Base-by-base conservation (phyloP, 1,140 invertebrate species). In the Fopius arisanus region DNA sequence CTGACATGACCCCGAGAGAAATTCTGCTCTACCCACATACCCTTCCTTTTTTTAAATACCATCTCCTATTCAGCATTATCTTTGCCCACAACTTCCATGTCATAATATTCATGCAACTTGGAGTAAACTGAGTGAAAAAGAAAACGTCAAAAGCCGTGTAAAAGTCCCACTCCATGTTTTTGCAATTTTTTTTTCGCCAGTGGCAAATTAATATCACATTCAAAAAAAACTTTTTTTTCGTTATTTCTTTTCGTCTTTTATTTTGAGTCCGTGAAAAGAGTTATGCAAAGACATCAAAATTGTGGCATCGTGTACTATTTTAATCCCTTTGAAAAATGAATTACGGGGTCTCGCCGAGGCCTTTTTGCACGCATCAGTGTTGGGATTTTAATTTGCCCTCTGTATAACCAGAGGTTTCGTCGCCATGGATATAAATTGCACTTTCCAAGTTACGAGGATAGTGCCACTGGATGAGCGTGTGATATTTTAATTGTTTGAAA, bases 401-500 rank as follows among this genome's bases (percentile, higher is more conserved):
- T 3, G 40, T 63, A 59, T 54, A 65, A 59, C 54, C 33, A 29
- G 69, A 62, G 69, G 48, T 72, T 75, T 75, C 48, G 70, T 72
- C 70, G 72, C 51, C 51, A 62, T 65, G 75, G 67, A 59, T 74
- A 77, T 77, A 74, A 74, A 77, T 77, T 74, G 70, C 70, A 59
- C 43, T 48, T 48, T n/a, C 43, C 43, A 48, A 48, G 43, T 48
- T 48, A 48, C 16, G 43, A 48, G 43, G n/a, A 48, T 48, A 48
- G 43, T 48, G 43, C n/a, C 23, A 59, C 41, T 19, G 14, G 59
- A 73, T 40, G 23, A 29, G 48, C n/a, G 33, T 67, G 68, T 71
- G 75, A 77, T 77, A 77, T 74, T 77, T 74, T 81, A 83, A 82
- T 81, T 81, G 79, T 83, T 73, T 54, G 43, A 78, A 79, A 81